These are phyloP conservation scores for Ylistrum balloti DNA, from an alignment of 1,140 invertebrate genomes.

Conservation along the genomic window DNA sequence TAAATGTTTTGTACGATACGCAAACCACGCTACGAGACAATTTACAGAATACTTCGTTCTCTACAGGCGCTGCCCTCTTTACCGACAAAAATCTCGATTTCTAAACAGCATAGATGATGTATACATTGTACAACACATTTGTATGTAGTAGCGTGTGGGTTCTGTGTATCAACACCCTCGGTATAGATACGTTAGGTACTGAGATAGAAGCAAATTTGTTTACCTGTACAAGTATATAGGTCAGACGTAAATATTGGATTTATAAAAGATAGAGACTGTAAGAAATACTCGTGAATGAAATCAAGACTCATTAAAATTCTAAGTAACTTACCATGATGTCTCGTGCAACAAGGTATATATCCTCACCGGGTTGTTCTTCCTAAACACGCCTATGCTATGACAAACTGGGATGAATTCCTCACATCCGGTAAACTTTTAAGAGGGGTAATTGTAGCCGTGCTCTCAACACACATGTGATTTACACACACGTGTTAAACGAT, in stretches of 20 bases:
- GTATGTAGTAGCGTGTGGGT: too few species aligned
- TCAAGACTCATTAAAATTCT: not conserved
- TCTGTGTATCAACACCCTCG: too few species aligned
- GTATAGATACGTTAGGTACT: too few species aligned
- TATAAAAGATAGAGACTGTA: not conserved
- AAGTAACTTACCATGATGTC: not conserved
- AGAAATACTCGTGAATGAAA: not conserved
- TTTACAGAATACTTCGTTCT: not conserved
- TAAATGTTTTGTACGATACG: not conserved
- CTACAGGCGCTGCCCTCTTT: not conserved
- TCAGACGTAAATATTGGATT: not conserved
- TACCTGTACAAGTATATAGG: not conserved
- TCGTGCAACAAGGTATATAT: not conserved
- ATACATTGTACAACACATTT: not conserved
- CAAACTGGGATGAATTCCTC: not conserved
- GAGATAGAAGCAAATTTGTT: too few species aligned
- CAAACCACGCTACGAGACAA: not conserved
- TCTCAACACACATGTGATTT: not conserved
- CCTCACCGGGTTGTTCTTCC: not conserved
- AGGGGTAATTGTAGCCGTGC: not conserved
- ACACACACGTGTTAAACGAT: not conserved
- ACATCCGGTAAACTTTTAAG: not conserved
- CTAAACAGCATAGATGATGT: not conserved
- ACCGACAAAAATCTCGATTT: not conserved
- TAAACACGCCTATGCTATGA: not conserved